A percentile compares a stretch with the other conserved stretches of the same genome.
These are phyloP conservation scores for Corythornis vintsioides DNA, from an alignment of 2,113 vertebrate species.

Conservation along the genomic window DNA sequence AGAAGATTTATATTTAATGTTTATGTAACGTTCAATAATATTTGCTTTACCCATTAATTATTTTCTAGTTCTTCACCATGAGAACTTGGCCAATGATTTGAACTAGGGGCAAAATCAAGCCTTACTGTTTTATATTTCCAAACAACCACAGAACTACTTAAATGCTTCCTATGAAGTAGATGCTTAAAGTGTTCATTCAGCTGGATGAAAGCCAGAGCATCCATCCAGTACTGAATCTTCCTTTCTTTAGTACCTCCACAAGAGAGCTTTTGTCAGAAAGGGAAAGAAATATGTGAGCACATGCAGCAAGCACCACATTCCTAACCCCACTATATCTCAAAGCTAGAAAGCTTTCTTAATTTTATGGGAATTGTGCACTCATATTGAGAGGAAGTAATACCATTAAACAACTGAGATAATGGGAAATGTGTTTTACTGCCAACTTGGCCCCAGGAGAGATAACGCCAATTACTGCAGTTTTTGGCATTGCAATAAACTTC, in stretches of 20 bases:
- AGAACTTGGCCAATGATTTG: neutral
- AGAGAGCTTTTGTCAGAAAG: neutral
- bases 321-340: neutral
- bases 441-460: neutral
- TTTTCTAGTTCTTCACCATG: neutral
- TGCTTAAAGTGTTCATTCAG: neutral
- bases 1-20: neutral
- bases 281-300: neutral
- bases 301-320: neutral
- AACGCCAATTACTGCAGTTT: neutral
- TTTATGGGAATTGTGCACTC: neutral
- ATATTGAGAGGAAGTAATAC: neutral
- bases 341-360: neutral
- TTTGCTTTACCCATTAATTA: neutral
- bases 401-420: neutral
- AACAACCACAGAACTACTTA: neutral
- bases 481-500: neutral
- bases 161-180: neutral
- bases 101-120: neutral
- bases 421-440: neutral
- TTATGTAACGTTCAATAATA: neutral
- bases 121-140: neutral
- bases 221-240: neutral
- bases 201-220: neutral
- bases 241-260: neutral